Conservation (phyloP, 2,888 invertebrate genomes). For the Scrobipalpa atriplicella region DNA sequence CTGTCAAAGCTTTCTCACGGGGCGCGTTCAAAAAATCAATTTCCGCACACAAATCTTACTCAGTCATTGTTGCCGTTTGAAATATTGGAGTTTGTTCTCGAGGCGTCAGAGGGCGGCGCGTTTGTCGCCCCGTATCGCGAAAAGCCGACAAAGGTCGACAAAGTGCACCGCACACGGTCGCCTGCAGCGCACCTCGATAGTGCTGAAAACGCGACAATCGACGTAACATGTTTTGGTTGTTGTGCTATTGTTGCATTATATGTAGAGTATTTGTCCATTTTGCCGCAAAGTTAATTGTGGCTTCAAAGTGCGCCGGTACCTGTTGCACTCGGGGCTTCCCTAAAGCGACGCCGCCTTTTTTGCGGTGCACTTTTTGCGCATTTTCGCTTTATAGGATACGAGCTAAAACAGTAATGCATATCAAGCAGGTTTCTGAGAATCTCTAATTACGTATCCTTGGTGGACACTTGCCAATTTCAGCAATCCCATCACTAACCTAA, state of each 20-base stretch:
- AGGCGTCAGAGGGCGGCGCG: constrained; percentile 57
- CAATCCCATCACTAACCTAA: not conserved
- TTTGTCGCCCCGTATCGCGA: constrained; percentile 50
- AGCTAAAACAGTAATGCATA: not conserved
- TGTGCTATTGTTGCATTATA: constrained; percentile 61
- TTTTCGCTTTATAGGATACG: constrained; percentile 22
- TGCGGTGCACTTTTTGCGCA: constrained; percentile 28
- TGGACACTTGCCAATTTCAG: too few relatives aligned
- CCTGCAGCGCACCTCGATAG: constrained; percentile 67
- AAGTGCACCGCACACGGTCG: constrained; percentile 51
- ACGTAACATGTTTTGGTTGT: constrained; percentile 73
- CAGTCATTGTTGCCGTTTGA: constrained; percentile 77
- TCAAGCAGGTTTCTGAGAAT: too few relatives aligned
- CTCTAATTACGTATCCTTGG: too few relatives aligned
- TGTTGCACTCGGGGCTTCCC: constrained; percentile 44
- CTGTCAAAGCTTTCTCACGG: constrained; percentile 79
- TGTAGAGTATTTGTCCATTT: constrained; percentile 46
- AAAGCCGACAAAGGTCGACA: constrained; percentile 30
- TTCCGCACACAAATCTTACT: constrained; percentile 81
- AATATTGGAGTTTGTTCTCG: constrained; percentile 67
- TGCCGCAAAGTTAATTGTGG: constrained; percentile 63
- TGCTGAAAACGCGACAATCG: constrained; percentile 76
- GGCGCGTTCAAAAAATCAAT: constrained; percentile 74
- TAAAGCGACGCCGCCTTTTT: constrained; percentile 31
- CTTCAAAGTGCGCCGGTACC: constrained; percentile 53